Conservation (phyloP, 2,888 invertebrate genomes). For the Aquatica leii region DNA sequence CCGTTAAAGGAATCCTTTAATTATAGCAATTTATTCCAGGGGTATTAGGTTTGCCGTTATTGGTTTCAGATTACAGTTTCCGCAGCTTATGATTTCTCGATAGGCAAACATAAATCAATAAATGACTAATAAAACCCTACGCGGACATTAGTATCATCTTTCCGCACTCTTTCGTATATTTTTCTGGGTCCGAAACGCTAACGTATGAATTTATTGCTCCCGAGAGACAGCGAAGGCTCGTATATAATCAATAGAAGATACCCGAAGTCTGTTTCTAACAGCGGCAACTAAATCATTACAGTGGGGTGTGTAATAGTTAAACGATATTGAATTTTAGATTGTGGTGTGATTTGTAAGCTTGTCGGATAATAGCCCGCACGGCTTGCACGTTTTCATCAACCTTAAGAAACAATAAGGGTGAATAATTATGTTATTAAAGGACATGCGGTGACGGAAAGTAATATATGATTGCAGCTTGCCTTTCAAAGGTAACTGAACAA, state of each 20-base stretch:
- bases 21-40: slow-evolving; percentile 22
- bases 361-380: slow-evolving; percentile 49
- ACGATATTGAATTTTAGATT: slow-evolving; percentile 56
- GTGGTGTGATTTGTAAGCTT: slow-evolving; percentile 53
- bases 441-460: slow-evolving; percentile 43
- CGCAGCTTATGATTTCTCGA: slow-evolving; percentile 20
- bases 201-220: slow-evolving; percentile 46
- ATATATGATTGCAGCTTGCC: slow-evolving; percentile 36
- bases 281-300: slow-evolving; percentile 56
- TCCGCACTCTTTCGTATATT: slow-evolving; percentile 37
- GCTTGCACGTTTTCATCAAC: slow-evolving; percentile 51
- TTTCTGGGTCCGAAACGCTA: slow-evolving; percentile 37
- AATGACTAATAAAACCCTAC: slow-evolving; percentile 45
- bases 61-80: background rate
- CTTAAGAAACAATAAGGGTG: slow-evolving; percentile 52
- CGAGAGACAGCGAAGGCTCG: slow-evolving; percentile 43
- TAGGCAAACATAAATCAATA: slow-evolving; percentile 37
- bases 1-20: slow-evolving; percentile 18
- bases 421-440: slow-evolving; percentile 51
- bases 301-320: slow-evolving; percentile 54
- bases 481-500: slow-evolving; percentile 30
- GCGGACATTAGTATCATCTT: slow-evolving; percentile 55
- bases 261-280: slow-evolving; percentile 53
- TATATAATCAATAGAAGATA: slow-evolving; percentile 52
- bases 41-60: background rate